These are phyloP conservation scores for Troides aeacus DNA, from an alignment of 2,888 invertebrate genomes.

Conservation along the genomic window DNA sequence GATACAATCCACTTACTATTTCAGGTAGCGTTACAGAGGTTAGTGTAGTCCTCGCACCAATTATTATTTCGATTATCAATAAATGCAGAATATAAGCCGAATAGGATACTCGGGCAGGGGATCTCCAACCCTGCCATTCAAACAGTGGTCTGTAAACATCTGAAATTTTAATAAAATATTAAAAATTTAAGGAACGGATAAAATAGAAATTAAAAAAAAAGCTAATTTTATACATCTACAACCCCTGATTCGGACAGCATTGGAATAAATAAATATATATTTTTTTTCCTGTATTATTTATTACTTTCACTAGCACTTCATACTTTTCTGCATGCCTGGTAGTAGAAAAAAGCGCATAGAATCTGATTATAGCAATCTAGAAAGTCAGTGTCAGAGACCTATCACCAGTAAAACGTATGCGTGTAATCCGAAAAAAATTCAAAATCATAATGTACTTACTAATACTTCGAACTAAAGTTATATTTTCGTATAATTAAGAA, in stretches of 20 bases:
- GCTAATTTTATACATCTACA: too few species aligned
- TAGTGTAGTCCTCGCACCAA: constrained; percentile 22
- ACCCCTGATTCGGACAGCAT: too few species aligned
- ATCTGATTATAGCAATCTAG: too few species aligned
- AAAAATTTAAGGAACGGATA: background rate
- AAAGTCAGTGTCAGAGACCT: too few species aligned
- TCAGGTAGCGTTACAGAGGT: background rate
- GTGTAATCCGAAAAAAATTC: background rate
- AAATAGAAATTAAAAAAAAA: too few species aligned
- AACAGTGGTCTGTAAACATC: constrained; percentile 33
- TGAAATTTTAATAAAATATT: constrained; percentile 15
- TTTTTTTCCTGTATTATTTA: too few species aligned
- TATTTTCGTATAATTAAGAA: background rate
- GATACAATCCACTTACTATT: background rate
- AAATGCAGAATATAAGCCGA: constrained; percentile 34
- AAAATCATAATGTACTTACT: background rate
- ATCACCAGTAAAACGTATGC: too few species aligned
- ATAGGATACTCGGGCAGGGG: constrained; percentile 32
- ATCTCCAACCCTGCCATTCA: constrained; percentile 34
- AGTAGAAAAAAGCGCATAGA: too few species aligned
- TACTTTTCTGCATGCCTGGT: too few species aligned
- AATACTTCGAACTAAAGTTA: background rate
- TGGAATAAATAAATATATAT: too few species aligned
- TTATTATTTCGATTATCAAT: constrained; percentile 23
- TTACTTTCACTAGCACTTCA: too few species aligned